Conservation (phyloP, 2,797 vertebrate genomes). For the Crenichthys baileyi region DNA sequence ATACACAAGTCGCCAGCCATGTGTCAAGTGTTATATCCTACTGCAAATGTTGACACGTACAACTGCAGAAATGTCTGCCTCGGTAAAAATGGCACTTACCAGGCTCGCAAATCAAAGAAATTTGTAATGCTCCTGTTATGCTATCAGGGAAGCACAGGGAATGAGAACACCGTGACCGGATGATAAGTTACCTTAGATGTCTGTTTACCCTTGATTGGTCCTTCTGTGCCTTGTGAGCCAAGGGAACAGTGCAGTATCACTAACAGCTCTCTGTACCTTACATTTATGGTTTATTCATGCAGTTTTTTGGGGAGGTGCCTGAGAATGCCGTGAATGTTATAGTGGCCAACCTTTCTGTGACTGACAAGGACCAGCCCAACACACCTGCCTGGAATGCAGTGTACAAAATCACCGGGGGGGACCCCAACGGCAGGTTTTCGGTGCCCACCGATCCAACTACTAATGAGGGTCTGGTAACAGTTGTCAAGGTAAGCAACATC, state of each 20-base stretch:
- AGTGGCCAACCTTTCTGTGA: conserved; percentile 93
- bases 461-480: conserved; percentile 95
- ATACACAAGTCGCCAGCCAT: conserved; percentile 59
- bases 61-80: conserved; percentile 53
- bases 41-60: conserved; percentile 76
- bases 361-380: conserved; percentile 96
- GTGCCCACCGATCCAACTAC: conserved; percentile 93
- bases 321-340: conserved; percentile 94
- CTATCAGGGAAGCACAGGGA: conserved; percentile 59
- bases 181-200: conserved; percentile 75
- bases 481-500: conserved; percentile 88
- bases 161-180: conserved; percentile 69
- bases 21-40: conserved; percentile 61
- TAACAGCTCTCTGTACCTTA: conserved; percentile 60
- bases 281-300: conserved; percentile 71
- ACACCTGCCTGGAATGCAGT: conserved; percentile 91
- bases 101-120: conserved; percentile 61
- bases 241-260: conserved; percentile 61
- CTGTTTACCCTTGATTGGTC: conserved; percentile 69
- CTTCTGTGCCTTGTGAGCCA: conserved; percentile 51
- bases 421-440: conserved; percentile 89
- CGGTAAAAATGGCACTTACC: conserved; percentile 65
- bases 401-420: conserved; percentile 91
- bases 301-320: conserved; percentile 95
- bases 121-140: conserved; percentile 69